These are phyloP conservation scores for Ophioninae sp. DNA, from an alignment of 2,888 invertebrate species.

Conservation along the genomic window DNA sequence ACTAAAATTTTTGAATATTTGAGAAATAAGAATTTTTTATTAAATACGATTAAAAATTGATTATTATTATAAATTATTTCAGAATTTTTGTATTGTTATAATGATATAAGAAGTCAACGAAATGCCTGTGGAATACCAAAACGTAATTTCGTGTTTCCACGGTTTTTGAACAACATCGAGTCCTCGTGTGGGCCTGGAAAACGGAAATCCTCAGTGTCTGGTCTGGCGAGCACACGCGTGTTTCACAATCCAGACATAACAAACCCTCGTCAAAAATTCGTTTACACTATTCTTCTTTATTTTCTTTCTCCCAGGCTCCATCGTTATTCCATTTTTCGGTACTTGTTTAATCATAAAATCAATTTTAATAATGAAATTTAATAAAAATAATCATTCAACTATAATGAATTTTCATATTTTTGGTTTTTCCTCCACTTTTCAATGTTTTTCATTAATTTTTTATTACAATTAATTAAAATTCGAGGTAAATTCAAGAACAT, in stretches of 20 bases:
- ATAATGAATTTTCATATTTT: no score
- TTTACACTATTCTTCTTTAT: slow-evolving; percentile 36
- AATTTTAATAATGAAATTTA: background rate
- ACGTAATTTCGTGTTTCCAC: background rate
- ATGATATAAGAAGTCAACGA: no score
- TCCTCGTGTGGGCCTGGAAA: slow-evolving; percentile 24
- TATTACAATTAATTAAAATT: no score
- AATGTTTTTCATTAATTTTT: no score
- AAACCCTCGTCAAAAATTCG: slow-evolving; percentile 60
- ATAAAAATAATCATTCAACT: no score
- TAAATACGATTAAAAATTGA: no score
- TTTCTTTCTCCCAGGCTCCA: slow-evolving; percentile 20
- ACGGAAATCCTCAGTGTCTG: slow-evolving; percentile 28
- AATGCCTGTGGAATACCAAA: background rate
- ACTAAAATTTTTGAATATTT: no score
- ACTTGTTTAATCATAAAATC: background rate
- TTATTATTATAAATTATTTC: no score
- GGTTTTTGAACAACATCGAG: background rate
- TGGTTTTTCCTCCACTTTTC: no score
- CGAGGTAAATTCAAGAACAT: no score
- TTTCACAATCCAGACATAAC: slow-evolving; percentile 40
- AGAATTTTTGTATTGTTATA: no score
- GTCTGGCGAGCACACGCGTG: slow-evolving; percentile 7
- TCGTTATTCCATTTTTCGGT: slow-evolving; percentile 4
- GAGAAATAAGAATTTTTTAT: no score